These are phyloP conservation scores for Elanus axillaris DNA, from an alignment of 2,113 vertebrate genomes.

Conservation along the genomic window DNA sequence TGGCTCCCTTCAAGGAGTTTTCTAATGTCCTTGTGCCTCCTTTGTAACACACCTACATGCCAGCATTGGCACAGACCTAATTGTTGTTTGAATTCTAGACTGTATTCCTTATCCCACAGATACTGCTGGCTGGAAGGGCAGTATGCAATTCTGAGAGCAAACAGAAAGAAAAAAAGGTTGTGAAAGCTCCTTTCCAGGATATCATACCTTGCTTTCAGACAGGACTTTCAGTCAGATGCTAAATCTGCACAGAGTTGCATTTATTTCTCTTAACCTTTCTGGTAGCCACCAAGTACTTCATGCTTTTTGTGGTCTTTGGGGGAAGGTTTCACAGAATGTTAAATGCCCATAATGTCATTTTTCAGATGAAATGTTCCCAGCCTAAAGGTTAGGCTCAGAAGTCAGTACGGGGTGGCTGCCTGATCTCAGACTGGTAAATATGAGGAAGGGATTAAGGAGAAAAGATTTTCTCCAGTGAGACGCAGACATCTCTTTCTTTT, in stretches of 20 bases:
- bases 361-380: neutral
- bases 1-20: neutral
- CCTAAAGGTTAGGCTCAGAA: neutral
- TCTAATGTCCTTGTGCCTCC: neutral
- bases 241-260: neutral
- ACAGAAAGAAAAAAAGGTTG: neutral
- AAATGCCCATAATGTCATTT: neutral
- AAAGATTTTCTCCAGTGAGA: neutral
- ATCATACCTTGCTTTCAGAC: neutral
- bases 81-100: neutral
- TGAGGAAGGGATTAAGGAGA: neutral
- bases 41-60: neutral
- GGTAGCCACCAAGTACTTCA: neutral
- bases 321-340: neutral
- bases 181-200: neutral
- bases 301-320: neutral
- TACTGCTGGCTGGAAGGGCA: neutral
- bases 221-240: neutral
- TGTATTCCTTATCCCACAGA: neutral
- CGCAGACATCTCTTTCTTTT: neutral
- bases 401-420: neutral
- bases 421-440: neutral
- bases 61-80: neutral
- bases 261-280: neutral
- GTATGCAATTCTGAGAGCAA: neutral